Evolutionary conservation across 2,113 vertebrate genomes (phyloP).

Genomic region (Ramphastos sulfuratus): DNA sequence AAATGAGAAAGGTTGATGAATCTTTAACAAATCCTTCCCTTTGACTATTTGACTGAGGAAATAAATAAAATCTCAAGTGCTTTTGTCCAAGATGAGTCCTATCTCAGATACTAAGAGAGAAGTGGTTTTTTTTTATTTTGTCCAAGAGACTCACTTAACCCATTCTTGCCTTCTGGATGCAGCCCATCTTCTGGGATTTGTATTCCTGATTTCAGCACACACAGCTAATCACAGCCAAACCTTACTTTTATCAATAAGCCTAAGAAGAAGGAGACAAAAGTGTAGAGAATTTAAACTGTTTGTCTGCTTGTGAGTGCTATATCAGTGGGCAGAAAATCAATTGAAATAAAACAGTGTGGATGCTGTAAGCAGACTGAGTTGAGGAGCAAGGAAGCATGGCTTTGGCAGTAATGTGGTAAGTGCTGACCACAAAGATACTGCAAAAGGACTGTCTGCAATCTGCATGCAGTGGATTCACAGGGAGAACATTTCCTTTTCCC

Average conservation of each 20-base stretch:
- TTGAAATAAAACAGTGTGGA: not conserved
- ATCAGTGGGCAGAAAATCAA: not conserved
- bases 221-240: not conserved
- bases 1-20: conserved; percentile 21
- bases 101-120: not conserved
- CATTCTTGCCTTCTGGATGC: not conserved
- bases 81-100: conserved; percentile 12
- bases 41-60: not conserved
- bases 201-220: not conserved
- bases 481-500: not conserved
- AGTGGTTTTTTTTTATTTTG: conserved; percentile 15
- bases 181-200: not conserved
- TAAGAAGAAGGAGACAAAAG: not conserved
- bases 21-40: conserved; percentile 35
- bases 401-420: not conserved
- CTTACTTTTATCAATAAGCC: not conserved
- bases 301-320: not conserved
- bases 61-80: not conserved
- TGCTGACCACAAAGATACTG: not conserved
- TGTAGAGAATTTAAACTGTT: not conserved
- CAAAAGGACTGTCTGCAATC: not conserved
- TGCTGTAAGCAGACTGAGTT: not conserved
- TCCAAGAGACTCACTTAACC: not conserved
- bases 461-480: not conserved
- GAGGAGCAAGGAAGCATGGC: not conserved